Evolutionary conservation across 2,113 vertebrate species (phyloP).

Genomic region (Serilophus lunatus): DNA sequence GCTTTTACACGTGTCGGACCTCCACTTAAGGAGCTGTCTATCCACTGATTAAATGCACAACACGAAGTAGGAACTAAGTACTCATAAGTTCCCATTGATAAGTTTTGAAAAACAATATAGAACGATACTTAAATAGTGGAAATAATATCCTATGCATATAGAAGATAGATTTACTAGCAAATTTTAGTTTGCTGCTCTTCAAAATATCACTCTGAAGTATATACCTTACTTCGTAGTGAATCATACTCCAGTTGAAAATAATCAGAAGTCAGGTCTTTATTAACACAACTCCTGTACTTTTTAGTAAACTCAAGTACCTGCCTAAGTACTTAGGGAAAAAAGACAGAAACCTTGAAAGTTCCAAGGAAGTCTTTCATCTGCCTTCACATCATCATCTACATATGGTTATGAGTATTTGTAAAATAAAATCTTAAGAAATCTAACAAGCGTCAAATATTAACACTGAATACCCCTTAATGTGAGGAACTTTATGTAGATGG

Average conservation of each 20-base stretch:
- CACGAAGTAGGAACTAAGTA: background rate
- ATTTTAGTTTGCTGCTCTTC: background rate
- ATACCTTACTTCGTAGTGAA: background rate
- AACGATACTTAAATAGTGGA: background rate
- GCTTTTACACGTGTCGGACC: background rate
- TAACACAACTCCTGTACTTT: background rate
- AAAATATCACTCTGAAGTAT: background rate
- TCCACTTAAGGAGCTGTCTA: background rate
- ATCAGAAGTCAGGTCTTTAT: background rate
- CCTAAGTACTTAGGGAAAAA: background rate
- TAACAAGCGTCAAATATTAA: background rate
- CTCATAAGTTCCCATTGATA: background rate
- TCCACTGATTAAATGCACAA: background rate
- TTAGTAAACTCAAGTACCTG: background rate
- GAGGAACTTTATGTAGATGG: background rate
- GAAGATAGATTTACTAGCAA: background rate
- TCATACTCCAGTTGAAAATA: background rate
- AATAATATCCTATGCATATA: background rate
- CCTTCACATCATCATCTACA: background rate
- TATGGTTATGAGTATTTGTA: background rate
- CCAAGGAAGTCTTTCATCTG: background rate
- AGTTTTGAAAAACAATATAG: background rate
- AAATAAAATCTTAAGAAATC: background rate
- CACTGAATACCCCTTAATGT: background rate
- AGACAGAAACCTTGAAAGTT: background rate